Evolutionary conservation across 2,888 invertebrate species (phyloP).

Genomic region (Apamea epomidion): DNA sequence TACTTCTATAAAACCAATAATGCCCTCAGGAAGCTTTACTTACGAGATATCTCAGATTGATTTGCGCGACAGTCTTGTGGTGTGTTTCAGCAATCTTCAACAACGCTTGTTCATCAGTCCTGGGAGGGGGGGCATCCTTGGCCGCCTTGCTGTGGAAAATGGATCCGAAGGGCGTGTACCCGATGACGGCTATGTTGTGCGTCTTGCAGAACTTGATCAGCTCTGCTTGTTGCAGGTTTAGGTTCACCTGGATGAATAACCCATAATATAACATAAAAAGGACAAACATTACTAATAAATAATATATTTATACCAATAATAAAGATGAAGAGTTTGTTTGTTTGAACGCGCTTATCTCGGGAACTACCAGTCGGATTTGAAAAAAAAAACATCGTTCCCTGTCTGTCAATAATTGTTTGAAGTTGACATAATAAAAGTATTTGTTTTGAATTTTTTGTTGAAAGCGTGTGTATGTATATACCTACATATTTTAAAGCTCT

Average conservation of each 20-base stretch:
- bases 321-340: no score
- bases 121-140: constrained; percentile 87
- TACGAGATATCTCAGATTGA: constrained; percentile 92
- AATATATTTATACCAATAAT: no score
- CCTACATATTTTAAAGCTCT: no score
- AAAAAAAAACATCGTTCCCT: no score
- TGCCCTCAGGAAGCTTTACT: constrained; percentile 64
- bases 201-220: constrained; percentile 92
- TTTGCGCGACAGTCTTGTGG: constrained; percentile 92
- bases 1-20: background rate
- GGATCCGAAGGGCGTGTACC: constrained; percentile 93
- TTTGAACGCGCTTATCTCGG: no score
- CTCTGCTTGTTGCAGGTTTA: constrained; percentile 93
- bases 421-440: no score
- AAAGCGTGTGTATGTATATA: no score
- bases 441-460: no score
- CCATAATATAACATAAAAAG: no score
- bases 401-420: no score
- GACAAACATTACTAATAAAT: no score
- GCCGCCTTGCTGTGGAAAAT: constrained; percentile 83
- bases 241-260: constrained; percentile 83
- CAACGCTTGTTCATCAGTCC: constrained; percentile 89
- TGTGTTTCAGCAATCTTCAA: constrained; percentile 90
- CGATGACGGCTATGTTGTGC: constrained; percentile 92
- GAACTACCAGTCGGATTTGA: no score